phyloP scores from a whole-genome alignment of 2,797 vertebrate genomes.

The Macropodus opercularis region DNA sequence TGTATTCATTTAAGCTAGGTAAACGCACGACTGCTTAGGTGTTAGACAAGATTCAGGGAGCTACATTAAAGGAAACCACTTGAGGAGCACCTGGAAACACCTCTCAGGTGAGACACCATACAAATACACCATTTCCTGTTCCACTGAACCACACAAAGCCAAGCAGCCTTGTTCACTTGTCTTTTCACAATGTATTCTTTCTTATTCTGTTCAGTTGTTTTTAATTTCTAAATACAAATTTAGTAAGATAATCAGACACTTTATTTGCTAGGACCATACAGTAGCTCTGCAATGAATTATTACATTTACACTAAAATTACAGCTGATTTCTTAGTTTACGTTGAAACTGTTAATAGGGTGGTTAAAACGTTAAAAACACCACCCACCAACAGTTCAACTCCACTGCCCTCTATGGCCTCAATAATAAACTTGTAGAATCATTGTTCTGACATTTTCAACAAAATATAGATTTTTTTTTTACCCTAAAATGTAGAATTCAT shows the following conservation, averaged over 20 bases:
- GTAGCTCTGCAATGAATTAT: too few species aligned
- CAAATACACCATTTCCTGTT: conserved; percentile 54
- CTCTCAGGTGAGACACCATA: conserved; percentile 44
- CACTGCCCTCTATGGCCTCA: too few species aligned
- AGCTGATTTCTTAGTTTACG: too few species aligned
- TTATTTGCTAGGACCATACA: too few species aligned
- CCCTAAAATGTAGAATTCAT: too few species aligned
- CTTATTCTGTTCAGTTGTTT: conserved; percentile 18
- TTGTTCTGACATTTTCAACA: too few species aligned
- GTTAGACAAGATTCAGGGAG: conserved; percentile 33
- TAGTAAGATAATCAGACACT: not conserved
- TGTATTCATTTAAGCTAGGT: conserved; percentile 23
- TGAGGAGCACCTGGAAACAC: conserved; percentile 61
- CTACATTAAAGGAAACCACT: conserved; percentile 49
- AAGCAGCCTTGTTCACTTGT: conserved; percentile 1
- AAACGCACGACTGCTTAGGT: conserved; percentile 35
- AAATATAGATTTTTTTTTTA: too few species aligned
- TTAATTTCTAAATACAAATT: conserved; percentile 27
- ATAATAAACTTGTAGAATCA: too few species aligned
- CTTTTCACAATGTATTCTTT: conserved; percentile 8
- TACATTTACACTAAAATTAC: too few species aligned
- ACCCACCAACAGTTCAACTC: too few species aligned
- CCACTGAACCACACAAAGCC: conserved; percentile 25
- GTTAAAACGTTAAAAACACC: too few species aligned
- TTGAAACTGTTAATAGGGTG: too few species aligned